Evolutionary conservation across 2,797 vertebrate species (phyloP).

Genomic region (Acipenser oxyrinchus): DNA sequence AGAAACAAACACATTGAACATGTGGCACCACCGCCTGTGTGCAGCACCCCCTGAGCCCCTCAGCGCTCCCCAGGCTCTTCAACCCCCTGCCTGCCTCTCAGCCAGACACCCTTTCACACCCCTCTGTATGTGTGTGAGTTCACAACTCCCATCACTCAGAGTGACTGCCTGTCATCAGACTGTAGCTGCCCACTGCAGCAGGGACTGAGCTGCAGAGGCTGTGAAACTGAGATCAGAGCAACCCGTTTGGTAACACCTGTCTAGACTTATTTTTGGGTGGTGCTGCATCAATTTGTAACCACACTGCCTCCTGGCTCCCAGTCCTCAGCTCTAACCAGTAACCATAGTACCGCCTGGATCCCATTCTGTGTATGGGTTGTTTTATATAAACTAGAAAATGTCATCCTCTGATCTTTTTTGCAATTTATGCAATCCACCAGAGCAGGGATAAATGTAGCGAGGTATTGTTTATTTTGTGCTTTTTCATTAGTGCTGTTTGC

Average conservation of each 20-base stretch:
- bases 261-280: too few species aligned
- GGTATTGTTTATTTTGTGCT: background rate
- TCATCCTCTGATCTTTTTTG: background rate
- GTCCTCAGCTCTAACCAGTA: background rate
- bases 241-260: too few species aligned
- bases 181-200: too few species aligned
- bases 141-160: background rate
- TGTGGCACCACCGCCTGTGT: too few species aligned
- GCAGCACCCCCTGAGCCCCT: too few species aligned
- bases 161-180: background rate
- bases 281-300: too few species aligned
- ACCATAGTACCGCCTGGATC: background rate
- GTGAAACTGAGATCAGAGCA: too few species aligned
- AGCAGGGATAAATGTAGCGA: background rate
- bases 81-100: background rate
- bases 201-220: too few species aligned
- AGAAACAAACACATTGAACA: too few species aligned
- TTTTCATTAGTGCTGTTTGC: constrained; percentile 3
- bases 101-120: background rate
- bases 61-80: too few species aligned
- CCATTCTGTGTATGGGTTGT: background rate
- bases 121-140: background rate
- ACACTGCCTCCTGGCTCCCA: background rate
- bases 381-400: background rate
- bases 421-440: background rate